Evolutionary conservation across 2,113 vertebrate genomes (phyloP), one percentile per base, ranked within the genome.

Genomic region (Stomatorhinus ivindoensis): DNA sequence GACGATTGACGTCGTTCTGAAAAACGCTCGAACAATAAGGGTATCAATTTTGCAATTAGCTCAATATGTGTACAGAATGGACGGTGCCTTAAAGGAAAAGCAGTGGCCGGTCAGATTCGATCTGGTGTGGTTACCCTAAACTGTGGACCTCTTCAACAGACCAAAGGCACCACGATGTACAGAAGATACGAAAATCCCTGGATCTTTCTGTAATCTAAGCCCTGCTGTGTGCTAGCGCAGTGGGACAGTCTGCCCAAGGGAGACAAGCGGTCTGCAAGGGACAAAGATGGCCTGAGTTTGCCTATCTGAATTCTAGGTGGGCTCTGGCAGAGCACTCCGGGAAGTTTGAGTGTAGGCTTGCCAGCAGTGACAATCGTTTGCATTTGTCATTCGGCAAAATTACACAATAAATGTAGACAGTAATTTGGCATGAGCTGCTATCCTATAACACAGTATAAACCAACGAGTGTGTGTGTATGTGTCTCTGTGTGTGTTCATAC

Each of bases 41-140:
- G 73, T 89, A 92, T 88, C 88, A 91, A 92, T 91, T 92, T 86
- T 89, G 89, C 92, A 93, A 92, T 92, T 92, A 91, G 91, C 89
- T 89, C 90, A 90, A 76, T 90, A 88, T 92, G 90, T 91, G 87
- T 89, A 87, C 46, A 27, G 85, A 92, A 91, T 88, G 82, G 87
- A 31, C 47, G 47, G 91, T 90, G 90, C 83, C 89, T 91, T 89
- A 69, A 89, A 91, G 91, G 89, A 83, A 69, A 61, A 88, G 35
- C 53, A n/a, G 5, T 1, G 8, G 24, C n/a, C 27, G n/a, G 27
- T 80, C 27, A 27, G 24, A 48, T 47, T 65, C 42, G n/a, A 55
- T 48, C 27, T 53, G 42, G 13, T 42, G 51, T 31, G 31, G 51
- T 46, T 69, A 13, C 8, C 47, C 13, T 50, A 44, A 80, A 51